Conservation (phyloP, 2,797 vertebrate species). For the Cryptoprocta ferox region DNA sequence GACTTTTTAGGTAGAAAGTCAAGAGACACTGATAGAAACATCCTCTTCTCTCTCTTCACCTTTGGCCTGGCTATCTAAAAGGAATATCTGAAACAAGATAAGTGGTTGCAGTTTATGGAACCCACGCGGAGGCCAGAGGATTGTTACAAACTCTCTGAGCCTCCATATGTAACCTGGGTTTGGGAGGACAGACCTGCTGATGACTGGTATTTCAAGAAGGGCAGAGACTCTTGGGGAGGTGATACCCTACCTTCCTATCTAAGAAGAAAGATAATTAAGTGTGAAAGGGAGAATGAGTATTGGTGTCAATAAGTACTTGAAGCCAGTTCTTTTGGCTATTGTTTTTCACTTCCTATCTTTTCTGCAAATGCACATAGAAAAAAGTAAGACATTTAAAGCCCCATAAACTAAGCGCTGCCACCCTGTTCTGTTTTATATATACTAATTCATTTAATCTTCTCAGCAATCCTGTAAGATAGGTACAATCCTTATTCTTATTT, state of each 20-base stretch:
- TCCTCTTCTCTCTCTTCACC: neutral
- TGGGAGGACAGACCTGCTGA: neutral
- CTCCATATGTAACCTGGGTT: neutral
- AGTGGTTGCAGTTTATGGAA: neutral
- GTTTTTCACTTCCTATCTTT: constrained; percentile 9
- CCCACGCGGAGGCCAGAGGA: neutral
- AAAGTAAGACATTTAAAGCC: neutral
- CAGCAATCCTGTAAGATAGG: neutral
- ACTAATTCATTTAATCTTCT: neutral
- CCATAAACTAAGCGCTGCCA: neutral
- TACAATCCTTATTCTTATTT: neutral
- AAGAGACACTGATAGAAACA: neutral
- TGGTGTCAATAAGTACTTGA: neutral
- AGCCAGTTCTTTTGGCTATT: neutral
- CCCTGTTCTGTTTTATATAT: neutral
- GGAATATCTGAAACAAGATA: neutral
- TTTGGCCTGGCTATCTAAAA: constrained; percentile 6
- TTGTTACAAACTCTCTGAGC: neutral
- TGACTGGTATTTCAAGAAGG: neutral
- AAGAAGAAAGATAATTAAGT: constrained; percentile 5
- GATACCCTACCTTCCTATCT: neutral
- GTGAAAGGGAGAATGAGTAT: neutral
- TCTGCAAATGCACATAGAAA: neutral
- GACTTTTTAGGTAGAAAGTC: neutral
- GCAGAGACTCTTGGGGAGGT: neutral